These are phyloP conservation scores for Halocynthia roretzi DNA, from an alignment of 23 tunicate species.

Conservation along the genomic window DNA sequence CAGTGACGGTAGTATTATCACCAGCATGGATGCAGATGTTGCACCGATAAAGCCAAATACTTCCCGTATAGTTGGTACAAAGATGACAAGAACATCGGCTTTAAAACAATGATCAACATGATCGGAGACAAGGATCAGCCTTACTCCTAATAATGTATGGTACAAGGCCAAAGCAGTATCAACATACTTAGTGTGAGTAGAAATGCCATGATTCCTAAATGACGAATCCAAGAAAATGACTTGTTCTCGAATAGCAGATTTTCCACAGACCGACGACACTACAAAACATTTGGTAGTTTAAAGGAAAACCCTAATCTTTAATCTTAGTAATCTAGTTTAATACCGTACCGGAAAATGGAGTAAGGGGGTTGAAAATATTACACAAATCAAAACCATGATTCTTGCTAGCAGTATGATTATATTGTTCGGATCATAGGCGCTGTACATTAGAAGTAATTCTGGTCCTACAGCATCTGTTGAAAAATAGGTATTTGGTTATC, in stretches of 20 bases:
- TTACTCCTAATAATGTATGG: neutral
- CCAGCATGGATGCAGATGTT: slow-evolving; percentile 95
- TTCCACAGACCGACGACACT: slow-evolving; percentile 74
- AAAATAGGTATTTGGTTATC: no score
- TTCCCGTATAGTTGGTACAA: slow-evolving; percentile 76
- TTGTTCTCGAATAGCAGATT: slow-evolving; percentile 67
- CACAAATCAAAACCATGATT: slow-evolving; percentile 96
- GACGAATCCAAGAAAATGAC: slow-evolving; percentile 86
- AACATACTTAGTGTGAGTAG: slow-evolving; percentile 65
- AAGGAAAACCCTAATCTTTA: neutral
- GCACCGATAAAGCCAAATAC: slow-evolving; percentile 98
- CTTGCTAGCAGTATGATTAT: slow-evolving; percentile 78
- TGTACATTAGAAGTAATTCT: slow-evolving; percentile 96
- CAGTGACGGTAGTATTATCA: slow-evolving; percentile 85
- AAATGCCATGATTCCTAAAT: slow-evolving; percentile 70
- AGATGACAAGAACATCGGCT: slow-evolving; percentile 85
- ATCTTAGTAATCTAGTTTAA: neutral
- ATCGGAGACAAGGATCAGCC: neutral
- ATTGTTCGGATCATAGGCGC: slow-evolving; percentile 82
- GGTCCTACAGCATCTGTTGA: slow-evolving; percentile 82
- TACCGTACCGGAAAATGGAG: slow-evolving; percentile 94
- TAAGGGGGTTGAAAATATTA: slow-evolving; percentile 95
- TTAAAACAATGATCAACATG: neutral
- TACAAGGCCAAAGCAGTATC: neutral
- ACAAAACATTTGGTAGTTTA: neutral